Conservation (phyloP, 2,888 invertebrate species). For the Amphipoea lucens region DNA sequence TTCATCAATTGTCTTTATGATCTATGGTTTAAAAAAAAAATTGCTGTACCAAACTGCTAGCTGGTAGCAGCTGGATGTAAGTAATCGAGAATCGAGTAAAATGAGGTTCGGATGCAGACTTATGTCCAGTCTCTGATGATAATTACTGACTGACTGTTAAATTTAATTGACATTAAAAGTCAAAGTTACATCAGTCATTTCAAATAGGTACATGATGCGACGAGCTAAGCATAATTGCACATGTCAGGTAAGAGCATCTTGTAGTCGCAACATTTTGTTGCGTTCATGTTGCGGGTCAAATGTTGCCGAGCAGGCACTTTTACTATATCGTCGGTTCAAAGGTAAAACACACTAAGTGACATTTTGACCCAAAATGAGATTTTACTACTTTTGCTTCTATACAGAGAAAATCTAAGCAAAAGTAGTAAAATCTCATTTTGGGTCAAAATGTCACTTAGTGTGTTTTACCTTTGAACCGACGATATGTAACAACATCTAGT, state of each 20-base stretch:
- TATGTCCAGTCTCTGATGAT: neutral
- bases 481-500: neutral
- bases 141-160: neutral
- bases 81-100: neutral
- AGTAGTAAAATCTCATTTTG: too few species aligned
- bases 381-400: too few species aligned
- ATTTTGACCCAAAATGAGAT: too few species aligned
- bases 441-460: too few species aligned
- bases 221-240: neutral
- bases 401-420: too few species aligned
- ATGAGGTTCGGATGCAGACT: neutral
- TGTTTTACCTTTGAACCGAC: too few species aligned
- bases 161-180: neutral
- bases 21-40: neutral
- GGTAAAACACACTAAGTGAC: too few species aligned
- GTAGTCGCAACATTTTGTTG: neutral
- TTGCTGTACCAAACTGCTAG: neutral
- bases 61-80: neutral
- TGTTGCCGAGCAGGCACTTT: neutral
- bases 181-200: too few species aligned
- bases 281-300: neutral
- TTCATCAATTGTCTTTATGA: neutral
- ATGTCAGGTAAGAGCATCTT: neutral
- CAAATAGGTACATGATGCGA: too few species aligned
- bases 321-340: too few species aligned